Conservation (phyloP, 2,888 invertebrate genomes). For the Micropterix aruncella region DNA sequence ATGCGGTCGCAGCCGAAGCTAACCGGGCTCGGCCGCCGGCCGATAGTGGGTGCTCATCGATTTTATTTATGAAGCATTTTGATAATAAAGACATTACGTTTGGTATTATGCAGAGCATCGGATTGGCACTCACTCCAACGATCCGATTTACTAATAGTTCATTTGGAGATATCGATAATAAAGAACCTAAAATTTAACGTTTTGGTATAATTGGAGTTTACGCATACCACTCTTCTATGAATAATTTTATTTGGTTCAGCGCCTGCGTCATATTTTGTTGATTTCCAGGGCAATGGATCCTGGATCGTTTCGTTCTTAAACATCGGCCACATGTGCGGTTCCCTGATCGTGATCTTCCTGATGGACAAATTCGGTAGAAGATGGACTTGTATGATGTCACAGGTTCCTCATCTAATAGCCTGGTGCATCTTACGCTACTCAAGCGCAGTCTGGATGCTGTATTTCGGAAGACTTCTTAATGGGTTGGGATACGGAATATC, state of each 20-base stretch:
- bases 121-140: too few species aligned
- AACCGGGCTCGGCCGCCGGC: too few species aligned
- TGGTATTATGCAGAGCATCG: too few species aligned
- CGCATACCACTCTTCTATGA: not conserved
- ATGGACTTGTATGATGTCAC: not conserved
- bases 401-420: not conserved
- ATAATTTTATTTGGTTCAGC: not conserved
- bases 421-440: not conserved
- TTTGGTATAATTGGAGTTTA: too few species aligned
- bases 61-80: too few species aligned
- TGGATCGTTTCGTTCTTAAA: not conserved
- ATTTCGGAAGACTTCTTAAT: not conserved
- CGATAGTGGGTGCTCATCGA: too few species aligned
- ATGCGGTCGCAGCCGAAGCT: too few species aligned
- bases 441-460: not conserved
- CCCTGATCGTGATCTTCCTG: not conserved
- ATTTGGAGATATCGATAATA: too few species aligned
- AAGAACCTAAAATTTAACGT: too few species aligned
- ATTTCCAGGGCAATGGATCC: not conserved
- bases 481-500: not conserved
- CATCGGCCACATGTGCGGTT: not conserved
- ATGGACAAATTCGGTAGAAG: not conserved
- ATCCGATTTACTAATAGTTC: too few species aligned
- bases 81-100: too few species aligned
- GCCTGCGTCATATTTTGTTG: not conserved